Evolutionary conservation across 2,888 invertebrate species (phyloP).

Genomic region (Eutolmus rufibarbis): DNA sequence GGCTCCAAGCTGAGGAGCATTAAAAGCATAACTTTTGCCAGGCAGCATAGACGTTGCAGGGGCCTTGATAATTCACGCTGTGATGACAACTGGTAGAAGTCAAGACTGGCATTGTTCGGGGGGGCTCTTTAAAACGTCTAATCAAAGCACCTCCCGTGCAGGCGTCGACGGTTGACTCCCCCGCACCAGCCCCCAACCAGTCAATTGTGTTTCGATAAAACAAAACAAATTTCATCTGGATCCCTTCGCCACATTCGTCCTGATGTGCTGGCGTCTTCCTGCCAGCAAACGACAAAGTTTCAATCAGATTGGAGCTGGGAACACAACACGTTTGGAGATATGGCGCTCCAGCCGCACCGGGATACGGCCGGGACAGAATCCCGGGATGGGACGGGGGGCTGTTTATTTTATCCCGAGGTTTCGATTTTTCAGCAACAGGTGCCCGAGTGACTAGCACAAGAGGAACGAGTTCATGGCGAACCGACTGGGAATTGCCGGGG

Average conservation of each 20-base stretch:
- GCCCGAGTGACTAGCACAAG: not conserved
- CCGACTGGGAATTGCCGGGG: slow-evolving; percentile 9
- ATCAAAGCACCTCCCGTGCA: slow-evolving; percentile 20
- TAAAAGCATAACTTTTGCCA: slow-evolving; percentile 17
- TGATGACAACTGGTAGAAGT: slow-evolving; percentile 26
- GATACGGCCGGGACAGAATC: not conserved
- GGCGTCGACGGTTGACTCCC: not conserved
- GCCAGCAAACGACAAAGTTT: slow-evolving; percentile 50
- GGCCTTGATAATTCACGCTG: slow-evolving; percentile 32
- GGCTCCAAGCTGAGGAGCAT: slow-evolving; percentile 13
- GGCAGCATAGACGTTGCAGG: slow-evolving; percentile 2
- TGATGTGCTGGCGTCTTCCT: slow-evolving; percentile 49
- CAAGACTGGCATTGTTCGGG: slow-evolving; percentile 25
- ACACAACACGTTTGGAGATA: slow-evolving; percentile 13
- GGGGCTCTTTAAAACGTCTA: slow-evolving; percentile 30
- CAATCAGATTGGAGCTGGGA: slow-evolving; percentile 49
- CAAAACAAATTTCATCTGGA: slow-evolving; percentile 43
- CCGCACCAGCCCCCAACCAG: not conserved
- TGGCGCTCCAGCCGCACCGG: not conserved
- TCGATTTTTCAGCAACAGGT: slow-evolving; percentile 33
- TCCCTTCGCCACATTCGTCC: slow-evolving; percentile 47
- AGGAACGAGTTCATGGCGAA: not conserved
- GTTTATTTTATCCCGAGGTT: not conserved
- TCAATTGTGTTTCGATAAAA: slow-evolving; percentile 33
- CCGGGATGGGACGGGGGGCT: not conserved